phyloP scores from a whole-genome alignment of 1,140 invertebrate genomes.

The Drosophila prosaltans region DNA sequence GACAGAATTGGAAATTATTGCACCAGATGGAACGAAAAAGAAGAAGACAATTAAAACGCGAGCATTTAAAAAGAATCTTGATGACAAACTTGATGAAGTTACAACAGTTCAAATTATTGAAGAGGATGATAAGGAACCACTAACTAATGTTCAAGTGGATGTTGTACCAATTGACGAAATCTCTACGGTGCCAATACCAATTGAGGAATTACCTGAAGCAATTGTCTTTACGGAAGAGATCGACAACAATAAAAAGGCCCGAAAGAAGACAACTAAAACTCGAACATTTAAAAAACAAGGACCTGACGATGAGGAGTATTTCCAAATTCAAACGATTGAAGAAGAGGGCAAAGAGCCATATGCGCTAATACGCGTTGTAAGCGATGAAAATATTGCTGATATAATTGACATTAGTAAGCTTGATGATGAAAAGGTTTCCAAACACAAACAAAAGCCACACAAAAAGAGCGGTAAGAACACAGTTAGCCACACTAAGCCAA shows the following conservation, averaged over 20 bases:
- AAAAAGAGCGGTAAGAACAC: slow-evolving; percentile 82
- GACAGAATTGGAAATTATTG: slow-evolving; percentile 75
- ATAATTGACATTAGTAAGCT: slow-evolving; percentile 79
- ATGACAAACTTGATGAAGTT: slow-evolving; percentile 70
- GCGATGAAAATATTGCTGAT: slow-evolving; percentile 79
- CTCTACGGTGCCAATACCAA: slow-evolving; percentile 52
- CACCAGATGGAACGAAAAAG: slow-evolving; percentile 71
- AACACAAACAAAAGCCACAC: slow-evolving; percentile 75
- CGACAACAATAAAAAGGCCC: slow-evolving; percentile 75
- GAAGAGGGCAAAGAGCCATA: slow-evolving; percentile 82
- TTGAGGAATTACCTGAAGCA: slow-evolving; percentile 82
- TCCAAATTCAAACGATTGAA: slow-evolving; percentile 83
- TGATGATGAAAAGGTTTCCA: slow-evolving; percentile 74
- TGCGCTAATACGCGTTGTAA: slow-evolving; percentile 77
- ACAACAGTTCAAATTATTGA: slow-evolving; percentile 81
- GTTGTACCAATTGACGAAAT: slow-evolving; percentile 57
- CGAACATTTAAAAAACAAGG: slow-evolving; percentile 77
- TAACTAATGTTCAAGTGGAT: slow-evolving; percentile 65
- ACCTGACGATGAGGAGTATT: slow-evolving; percentile 74
- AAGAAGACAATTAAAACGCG: slow-evolving; percentile 76
- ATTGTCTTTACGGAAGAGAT: slow-evolving; percentile 80
- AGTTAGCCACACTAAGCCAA: slow-evolving; percentile 57
- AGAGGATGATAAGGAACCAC: slow-evolving; percentile 74
- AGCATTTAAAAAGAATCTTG: slow-evolving; percentile 65
- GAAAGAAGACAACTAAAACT: slow-evolving; percentile 79